phyloP scores from a whole-genome alignment of 2,113 vertebrate species.

The Dolichotis patagonum region DNA sequence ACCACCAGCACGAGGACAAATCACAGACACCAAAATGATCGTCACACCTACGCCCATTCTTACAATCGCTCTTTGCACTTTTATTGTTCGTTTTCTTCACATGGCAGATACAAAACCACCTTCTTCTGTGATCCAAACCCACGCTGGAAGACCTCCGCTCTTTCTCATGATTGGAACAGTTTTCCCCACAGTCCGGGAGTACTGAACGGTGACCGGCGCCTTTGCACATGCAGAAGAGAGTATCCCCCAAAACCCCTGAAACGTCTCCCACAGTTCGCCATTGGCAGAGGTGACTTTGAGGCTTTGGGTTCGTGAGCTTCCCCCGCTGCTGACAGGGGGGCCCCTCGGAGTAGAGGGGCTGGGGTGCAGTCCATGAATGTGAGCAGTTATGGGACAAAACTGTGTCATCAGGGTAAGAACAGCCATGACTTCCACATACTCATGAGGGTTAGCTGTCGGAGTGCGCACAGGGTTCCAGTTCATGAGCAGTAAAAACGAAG shows the following conservation, averaged over 20 bases:
- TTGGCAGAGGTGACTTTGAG: conserved; percentile 55
- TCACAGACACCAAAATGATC: neutral
- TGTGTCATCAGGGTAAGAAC: neutral
- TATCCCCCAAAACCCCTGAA: conserved; percentile 33
- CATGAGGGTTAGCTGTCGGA: neutral
- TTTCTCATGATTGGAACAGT: neutral
- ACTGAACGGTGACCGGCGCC: conserved; percentile 40
- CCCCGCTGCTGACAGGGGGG: neutral
- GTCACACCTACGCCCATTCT: neutral
- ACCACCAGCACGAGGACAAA: neutral
- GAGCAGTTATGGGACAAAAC: conserved; percentile 40
- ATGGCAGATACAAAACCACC: conserved; percentile 72
- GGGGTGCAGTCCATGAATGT: neutral
- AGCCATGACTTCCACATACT: conserved; percentile 37
- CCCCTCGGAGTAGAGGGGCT: neutral
- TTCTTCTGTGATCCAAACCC: conserved; percentile 61
- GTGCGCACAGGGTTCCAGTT: neutral
- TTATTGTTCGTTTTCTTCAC: conserved; percentile 84
- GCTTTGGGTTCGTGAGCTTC: neutral
- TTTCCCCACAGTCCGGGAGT: neutral
- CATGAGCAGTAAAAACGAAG: neutral
- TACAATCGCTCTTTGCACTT: conserved; percentile 50
- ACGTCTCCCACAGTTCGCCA: conserved; percentile 56
- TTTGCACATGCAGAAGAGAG: conserved; percentile 70
- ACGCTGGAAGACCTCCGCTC: neutral